Evolutionary conservation across 1,140 invertebrate genomes (phyloP), one percentile per base, ranked within the genome.

Genomic region (Magallana angulata): DNA sequence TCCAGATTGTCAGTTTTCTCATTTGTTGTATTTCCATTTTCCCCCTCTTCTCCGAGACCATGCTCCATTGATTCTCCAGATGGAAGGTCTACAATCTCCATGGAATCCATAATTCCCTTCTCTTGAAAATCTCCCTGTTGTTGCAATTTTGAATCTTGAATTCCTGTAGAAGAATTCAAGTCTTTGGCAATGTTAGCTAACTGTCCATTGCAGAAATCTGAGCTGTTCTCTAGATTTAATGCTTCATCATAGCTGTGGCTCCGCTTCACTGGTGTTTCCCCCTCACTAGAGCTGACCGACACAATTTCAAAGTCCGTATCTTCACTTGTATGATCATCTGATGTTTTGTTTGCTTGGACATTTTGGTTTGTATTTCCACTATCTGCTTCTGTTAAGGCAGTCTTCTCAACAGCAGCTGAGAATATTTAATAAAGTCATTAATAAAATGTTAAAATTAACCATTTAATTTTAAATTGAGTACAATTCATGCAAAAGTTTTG

Each of bases 141-240:
- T 18, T 36, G 16, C 18, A 1, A 11, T 3, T 18, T 71, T 9
- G 18, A 30, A 0, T 11, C 18, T 7, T 24, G 64, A 48, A 48
- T 48, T 1, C 36, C 1, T 24, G 18, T 11, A 36, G 64, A 71
- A 71, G 64, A 71, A 11, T 71, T 7, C 30, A 18, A 11, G 9
- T 71, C 64, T 30, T 3, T 18, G 18, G 18, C 30, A 30, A 71
- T 11, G 16, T 71, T 71, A 48, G 36, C 36, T 71, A 8, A 18
- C 18, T 24, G 30, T 30, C 64, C 64, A 71, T 30, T 71, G 64
- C 64, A 71, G 64, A 71, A 71, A 71, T 71, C 64, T 71, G 64
- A 71, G 36, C 64, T 71, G 64, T 71, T 71, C 24, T 71, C 64
- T 24, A 71, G 30, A 71, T 71, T 71, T n/a, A 24, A 9, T 11